Conservation (phyloP, 2,797 vertebrate species). For the Schizopygopsis pylzovi region DNA sequence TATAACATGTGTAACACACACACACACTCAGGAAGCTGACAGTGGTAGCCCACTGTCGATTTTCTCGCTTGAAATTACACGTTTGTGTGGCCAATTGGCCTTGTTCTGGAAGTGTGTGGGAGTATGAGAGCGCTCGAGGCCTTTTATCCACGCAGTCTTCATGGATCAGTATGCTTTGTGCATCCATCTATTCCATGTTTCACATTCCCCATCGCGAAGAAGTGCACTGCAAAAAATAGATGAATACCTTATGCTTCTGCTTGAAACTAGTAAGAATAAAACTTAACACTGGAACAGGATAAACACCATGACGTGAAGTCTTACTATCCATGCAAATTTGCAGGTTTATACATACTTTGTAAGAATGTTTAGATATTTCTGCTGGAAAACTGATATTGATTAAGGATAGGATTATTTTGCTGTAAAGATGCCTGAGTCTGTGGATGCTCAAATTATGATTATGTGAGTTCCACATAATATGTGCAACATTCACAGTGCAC, state of each 20-base stretch:
- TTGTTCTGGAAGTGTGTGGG: constrained; percentile 53
- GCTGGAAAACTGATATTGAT: not conserved
- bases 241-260: not conserved
- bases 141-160: constrained; percentile 39
- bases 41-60: constrained; percentile 43
- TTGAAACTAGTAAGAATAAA: not conserved
- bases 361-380: not conserved
- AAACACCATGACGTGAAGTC: not conserved
- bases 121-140: constrained; percentile 39
- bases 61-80: constrained; percentile 45
- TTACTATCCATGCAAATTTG: not conserved
- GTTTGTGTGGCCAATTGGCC: constrained; percentile 44
- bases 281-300: not conserved
- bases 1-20: constrained; percentile 49
- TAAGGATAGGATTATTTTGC: not conserved
- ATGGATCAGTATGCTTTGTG: constrained; percentile 15
- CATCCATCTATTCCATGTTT: constrained; percentile 12
- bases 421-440: not conserved
- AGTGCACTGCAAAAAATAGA: constrained; percentile 4
- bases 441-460: constrained; percentile 17
- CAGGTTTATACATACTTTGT: not conserved
- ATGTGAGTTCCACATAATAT: not conserved
- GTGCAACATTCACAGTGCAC: constrained; percentile 8
- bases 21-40: constrained; percentile 33
- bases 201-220: constrained; percentile 20